Percentiles rank a stretch among this genome's conserved stretches.
These are phyloP conservation scores for Fragariocoptes setiger DNA, from an alignment of 1,140 invertebrate genomes.

Conservation along the genomic window DNA sequence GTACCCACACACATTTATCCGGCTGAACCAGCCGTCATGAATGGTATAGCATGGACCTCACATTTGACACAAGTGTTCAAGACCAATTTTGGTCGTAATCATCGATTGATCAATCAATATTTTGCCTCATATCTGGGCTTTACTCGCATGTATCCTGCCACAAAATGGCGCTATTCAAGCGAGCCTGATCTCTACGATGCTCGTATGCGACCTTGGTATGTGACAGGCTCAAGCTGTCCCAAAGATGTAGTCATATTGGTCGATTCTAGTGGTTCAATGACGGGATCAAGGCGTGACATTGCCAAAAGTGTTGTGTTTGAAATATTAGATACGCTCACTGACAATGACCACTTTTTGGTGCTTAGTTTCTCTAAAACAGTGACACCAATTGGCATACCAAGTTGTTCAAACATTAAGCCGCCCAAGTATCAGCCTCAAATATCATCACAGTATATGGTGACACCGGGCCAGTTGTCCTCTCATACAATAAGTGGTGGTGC, in stretches of 20 bases:
- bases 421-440: too few relatives aligned
- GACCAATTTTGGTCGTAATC: slow-evolving; percentile 52
- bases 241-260: slow-evolving; percentile 88
- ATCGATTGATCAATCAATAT: slow-evolving; percentile 71
- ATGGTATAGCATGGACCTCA: slow-evolving; percentile 56
- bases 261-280: slow-evolving; percentile 90
- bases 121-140: slow-evolving; percentile 76
- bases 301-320: slow-evolving; percentile 50
- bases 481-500: background rate
- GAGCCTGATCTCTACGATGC: slow-evolving; percentile 48
- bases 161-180: slow-evolving; percentile 2
- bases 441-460: background rate
- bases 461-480: slow-evolving; percentile 1
- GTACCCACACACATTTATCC: slow-evolving; percentile 78
- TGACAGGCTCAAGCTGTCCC: slow-evolving; percentile 78
- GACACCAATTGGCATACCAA: background rate
- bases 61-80: slow-evolving; percentile 45
- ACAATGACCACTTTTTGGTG: slow-evolving; percentile 89
- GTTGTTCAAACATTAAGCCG: background rate
- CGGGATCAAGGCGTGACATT: slow-evolving; percentile 50
- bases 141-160: slow-evolving; percentile 49
- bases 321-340: slow-evolving; percentile 74
- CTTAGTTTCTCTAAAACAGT: slow-evolving; percentile 11
- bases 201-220: slow-evolving; percentile 61
- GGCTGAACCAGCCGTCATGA: slow-evolving; percentile 29